Evolutionary conservation across 1,140 invertebrate species (phyloP), one percentile per base, ranked within the genome.

Genomic region (Diprion similis): DNA sequence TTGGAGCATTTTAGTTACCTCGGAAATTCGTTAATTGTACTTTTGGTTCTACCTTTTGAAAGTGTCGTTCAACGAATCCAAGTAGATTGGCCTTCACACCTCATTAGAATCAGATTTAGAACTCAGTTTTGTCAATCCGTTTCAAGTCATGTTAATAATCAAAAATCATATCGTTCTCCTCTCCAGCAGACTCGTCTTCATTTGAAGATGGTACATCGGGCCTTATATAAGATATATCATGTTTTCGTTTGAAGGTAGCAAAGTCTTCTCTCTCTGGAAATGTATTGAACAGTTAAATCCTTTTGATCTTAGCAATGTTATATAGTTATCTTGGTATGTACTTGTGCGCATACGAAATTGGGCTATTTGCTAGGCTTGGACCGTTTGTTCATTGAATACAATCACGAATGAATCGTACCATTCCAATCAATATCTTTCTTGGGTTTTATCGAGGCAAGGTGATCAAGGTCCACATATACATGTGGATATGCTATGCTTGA

Each of bases 181-280:
- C 84, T 71, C 85, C 85, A 17, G 85, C 84, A 11, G 83, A 85
- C 6, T 82, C 82, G 8, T 82, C 82, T 17, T 79, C 79, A 67
- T 83, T 78, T 4, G 76, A 78, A 47, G 79, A 81, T 66, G 79
- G 79, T 17, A 77, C 80, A 37, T 66, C 79, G 66, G 83, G 84
- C 15, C 47, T 19, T 69, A 86, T 83, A 64, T 81, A 66, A 6
- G 17, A 37, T 18, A 83, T 75, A 46, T 82, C 75, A 72, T 83
- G 73, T 37, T 70, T 73, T 13, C 71, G 77, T 76, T 80, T 82
- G 46, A 79, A 83, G 15, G 83, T 78, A 13, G 9, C 3, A 72
- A 84, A 83, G 68, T 68, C 45, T 24, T 72, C 10, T 47, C 17
- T 59, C 24, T 37, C 46, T 73, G 72, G 8, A 24, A 51, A 24